phyloP scores from a whole-genome alignment of 2,113 vertebrate species.

The Haemorhous mexicanus region DNA sequence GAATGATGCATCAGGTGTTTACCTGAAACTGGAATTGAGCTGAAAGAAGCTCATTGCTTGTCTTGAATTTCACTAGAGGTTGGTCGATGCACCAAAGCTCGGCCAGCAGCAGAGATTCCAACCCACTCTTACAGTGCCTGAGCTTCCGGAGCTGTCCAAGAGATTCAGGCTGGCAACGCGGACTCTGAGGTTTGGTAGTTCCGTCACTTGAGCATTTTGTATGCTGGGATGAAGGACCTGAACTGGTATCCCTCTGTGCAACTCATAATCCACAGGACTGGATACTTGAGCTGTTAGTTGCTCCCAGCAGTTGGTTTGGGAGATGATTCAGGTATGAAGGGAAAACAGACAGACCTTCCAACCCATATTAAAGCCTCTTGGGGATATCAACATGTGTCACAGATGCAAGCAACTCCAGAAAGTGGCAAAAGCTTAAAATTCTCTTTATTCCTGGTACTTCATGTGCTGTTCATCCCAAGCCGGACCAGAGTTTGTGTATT shows the following conservation, averaged over 20 bases:
- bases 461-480: background rate
- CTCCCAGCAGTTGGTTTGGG: background rate
- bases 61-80: background rate
- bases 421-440: background rate
- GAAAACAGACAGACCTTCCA: background rate
- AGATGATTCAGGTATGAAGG: background rate
- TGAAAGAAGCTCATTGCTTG: background rate
- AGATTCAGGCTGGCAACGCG: fast-evolving
- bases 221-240: background rate
- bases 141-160: background rate
- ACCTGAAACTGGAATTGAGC: background rate
- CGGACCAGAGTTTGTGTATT: background rate
- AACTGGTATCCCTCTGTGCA: background rate
- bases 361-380: background rate
- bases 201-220: background rate
- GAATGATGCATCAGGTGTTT: background rate
- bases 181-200: background rate
- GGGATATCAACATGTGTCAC: background rate
- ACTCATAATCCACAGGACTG: background rate
- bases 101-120: background rate
- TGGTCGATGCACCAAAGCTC: background rate
- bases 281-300: background rate
- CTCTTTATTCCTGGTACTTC: background rate
- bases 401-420: background rate
- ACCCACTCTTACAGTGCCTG: too few relatives aligned